Evolutionary conservation across 2,888 invertebrate genomes (phyloP), one percentile per base, ranked within the genome.

Genomic region (Apantesis nais): DNA sequence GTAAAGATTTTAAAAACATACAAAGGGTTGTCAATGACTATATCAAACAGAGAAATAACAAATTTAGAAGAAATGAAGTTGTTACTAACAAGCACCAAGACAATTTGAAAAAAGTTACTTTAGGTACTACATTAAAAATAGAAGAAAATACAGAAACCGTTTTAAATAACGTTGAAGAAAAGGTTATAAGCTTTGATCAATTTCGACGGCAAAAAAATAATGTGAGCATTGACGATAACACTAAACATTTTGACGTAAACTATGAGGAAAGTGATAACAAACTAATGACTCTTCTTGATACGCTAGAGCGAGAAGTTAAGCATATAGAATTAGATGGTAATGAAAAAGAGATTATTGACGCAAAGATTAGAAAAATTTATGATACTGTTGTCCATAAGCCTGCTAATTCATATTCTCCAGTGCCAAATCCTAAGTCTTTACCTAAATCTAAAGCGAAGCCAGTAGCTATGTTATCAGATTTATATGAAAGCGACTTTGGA

Each of bases 301-400:
- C 83, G 71, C 80, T 93, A 71, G 92, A 93, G 76, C 79, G 81
- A 81, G 89, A 92, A 87, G 88, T 91, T 0, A 89, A 88, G 66
- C 84, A 90, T 71, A 79, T 89, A 44, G 84, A 92, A 68, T 73
- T 92, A 25, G 81, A 84, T 70, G 84, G 82, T 4, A 83, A 73
- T 9, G 87, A 89, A 73, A 93, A 89, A 81, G 83, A 90, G 77
- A 76, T 91, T 66, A 85, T 93, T 68, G 89, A 93, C 80, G 86
- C 83, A 2, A 93, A 90, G 84, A 86, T 93, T 29, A 85, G 89
- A 69, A 90, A 90, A 84, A 91, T 93, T 68, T 93, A 93, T 29
- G 90, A 85, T 0, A 82, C 79, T 67, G 76, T 90, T 0, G 78
- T 89, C 12, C 86, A 87, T 0, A 85, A 84, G 63, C 62, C 80